Base-by-base conservation (phyloP, 2,888 invertebrate species). In the Tipula vernalis region DNA sequence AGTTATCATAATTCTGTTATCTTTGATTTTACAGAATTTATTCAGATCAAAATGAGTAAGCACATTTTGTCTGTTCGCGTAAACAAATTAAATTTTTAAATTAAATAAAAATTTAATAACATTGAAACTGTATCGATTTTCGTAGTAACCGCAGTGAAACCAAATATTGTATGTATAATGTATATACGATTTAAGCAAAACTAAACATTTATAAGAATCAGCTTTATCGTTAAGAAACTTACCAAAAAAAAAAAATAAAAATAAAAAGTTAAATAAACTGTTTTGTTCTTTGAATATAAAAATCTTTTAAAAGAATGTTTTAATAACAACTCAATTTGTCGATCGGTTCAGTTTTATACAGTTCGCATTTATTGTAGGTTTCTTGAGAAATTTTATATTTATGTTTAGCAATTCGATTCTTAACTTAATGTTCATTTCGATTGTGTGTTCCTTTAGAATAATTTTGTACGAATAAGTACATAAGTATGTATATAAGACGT, bases 281-380 rank as follows among this genome's bases (percentile, higher is more conserved):
- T 51, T 71, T 18, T 71, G 71, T 28, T 51, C 51, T 15, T 51
- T 28, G 71, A 71, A 71, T 71, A 10, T 10, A 71, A 71, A 8
- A 71, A 10, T 71, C 10, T 18, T 28, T 71, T 71, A 18, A 18
- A 71, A 71, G 71, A 71, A 71, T 71, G 18, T 71, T 71, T 71
- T 71, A 71, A 71, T 71, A 71, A 71, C 71, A 71, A 71, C 71
- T 71, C 71, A 71, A 71, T 71, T 71, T 71, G 71, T 71, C 71
- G 71, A 71, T 71, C 71, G 71, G 71, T 71, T 71, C 6, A 18
- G 28, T 28, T 71, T 71, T 71, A 71, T 28, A 71, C 6, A 12
- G 28, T 15, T 8, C n/a, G 51, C 15, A 6, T 15, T 28, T 71
- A 18, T 71, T 71, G 71, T 28, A 71, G 28, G 28, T 71, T 18